phyloP scores from a whole-genome alignment of 64 coral and sea anemone species.

The Astreopora myriophthalma region DNA sequence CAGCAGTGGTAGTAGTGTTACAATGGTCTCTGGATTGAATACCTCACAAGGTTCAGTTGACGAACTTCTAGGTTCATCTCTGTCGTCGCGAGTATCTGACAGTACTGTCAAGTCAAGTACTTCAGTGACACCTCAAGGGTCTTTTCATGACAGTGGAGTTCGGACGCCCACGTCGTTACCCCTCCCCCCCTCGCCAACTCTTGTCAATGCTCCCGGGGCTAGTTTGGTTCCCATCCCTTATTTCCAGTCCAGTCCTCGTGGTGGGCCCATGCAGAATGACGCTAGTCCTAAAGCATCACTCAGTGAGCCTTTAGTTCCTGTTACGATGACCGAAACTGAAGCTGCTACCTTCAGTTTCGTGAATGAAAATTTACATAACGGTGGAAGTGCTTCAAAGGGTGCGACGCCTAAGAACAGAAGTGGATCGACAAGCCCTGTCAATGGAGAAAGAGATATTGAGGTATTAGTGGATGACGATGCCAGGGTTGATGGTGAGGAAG shows the following conservation, averaged over 20 bases:
- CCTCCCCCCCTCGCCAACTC: slow-evolving; percentile 63
- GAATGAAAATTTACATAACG: not conserved
- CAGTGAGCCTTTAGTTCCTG: not conserved
- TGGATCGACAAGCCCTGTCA: not conserved
- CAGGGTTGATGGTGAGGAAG: slow-evolving; percentile 27
- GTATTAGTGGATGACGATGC: slow-evolving; percentile 50
- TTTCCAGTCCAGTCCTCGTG: slow-evolving; percentile 72
- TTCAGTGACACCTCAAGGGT: slow-evolving; percentile 69
- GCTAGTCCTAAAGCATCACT: not conserved
- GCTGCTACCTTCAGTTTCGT: not conserved
- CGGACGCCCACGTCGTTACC: slow-evolving; percentile 73
- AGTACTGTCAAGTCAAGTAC: slow-evolving; percentile 74
- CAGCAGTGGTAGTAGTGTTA: slow-evolving; percentile 81
- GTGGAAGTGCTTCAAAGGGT: not conserved
- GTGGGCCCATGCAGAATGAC: not conserved
- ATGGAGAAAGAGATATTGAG: slow-evolving; percentile 50
- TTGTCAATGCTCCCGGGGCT: slow-evolving; percentile 42
- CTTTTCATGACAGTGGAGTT: slow-evolving; percentile 30
- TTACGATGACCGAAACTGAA: not conserved
- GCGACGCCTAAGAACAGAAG: not conserved
- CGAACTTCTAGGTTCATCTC: slow-evolving; percentile 47
- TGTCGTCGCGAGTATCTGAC: slow-evolving; percentile 76
- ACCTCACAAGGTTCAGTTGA: slow-evolving; percentile 66
- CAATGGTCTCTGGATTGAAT: slow-evolving; percentile 68
- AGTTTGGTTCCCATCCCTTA: slow-evolving; percentile 72